phyloP scores from a whole-genome alignment of 2,113 vertebrate species.

The Octodon degus region DNA sequence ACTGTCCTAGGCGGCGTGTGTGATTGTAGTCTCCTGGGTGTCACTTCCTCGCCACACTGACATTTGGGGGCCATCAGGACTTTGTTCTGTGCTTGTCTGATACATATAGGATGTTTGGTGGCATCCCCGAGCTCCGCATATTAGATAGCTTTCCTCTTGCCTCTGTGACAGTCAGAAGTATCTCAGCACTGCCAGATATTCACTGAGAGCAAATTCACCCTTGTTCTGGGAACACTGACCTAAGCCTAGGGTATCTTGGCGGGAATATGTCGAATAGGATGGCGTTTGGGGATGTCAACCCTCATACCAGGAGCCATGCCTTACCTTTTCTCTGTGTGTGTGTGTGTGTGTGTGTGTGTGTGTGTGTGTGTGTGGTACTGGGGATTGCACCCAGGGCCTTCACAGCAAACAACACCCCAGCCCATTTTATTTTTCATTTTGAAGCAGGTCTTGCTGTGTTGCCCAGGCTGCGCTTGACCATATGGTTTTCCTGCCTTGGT shows the following conservation, averaged over 20 bases:
- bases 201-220: background rate
- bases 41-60: background rate
- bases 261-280: background rate
- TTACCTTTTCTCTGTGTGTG: background rate
- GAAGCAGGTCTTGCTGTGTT: background rate
- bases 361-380: background rate
- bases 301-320: background rate
- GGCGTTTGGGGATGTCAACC: background rate
- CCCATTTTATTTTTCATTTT: background rate
- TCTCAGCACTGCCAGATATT: background rate
- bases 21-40: background rate
- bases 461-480: background rate
- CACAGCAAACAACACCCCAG: background rate
- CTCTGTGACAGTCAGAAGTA: background rate
- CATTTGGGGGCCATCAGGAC: background rate
- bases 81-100: background rate
- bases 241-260: background rate
- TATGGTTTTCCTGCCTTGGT: background rate
- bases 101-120: background rate
- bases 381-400: background rate
- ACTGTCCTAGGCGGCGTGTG: background rate
- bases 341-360: background rate
- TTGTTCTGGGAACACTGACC: background rate
- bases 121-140: background rate
- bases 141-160: background rate